Evolutionary conservation across 2,113 vertebrate genomes (phyloP).

Genomic region (Macquaria ambigua): DNA sequence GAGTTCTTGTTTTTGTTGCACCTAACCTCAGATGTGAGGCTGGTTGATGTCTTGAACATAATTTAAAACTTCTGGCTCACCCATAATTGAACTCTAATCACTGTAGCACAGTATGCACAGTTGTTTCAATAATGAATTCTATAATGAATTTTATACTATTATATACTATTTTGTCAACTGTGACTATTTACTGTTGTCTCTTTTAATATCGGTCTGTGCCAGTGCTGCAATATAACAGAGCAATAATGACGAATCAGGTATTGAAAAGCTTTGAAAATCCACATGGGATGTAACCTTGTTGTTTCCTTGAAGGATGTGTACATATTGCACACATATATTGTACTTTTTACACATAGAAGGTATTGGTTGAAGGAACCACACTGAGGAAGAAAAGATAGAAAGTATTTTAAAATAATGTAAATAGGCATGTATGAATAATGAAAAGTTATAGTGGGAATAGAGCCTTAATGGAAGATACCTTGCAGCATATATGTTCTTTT

Average conservation of each 20-base stretch:
- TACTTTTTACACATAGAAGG: background rate
- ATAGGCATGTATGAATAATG: slow-evolving; percentile 47
- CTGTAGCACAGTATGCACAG: background rate
- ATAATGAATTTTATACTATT: too few species aligned
- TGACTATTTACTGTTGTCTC: background rate
- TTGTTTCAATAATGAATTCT: background rate
- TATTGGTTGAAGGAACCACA: slow-evolving; percentile 8
- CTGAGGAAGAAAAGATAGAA: slow-evolving; percentile 12
- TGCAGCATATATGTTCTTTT: slow-evolving; percentile 1
- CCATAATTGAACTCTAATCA: slow-evolving; percentile 3
- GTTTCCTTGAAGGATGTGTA: slow-evolving; percentile 45
- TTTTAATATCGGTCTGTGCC: background rate
- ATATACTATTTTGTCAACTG: slow-evolving; percentile 9
- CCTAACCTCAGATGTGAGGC: background rate
- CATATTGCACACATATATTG: background rate
- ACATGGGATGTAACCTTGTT: slow-evolving; percentile 44
- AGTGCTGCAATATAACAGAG: background rate
- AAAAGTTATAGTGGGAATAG: slow-evolving; percentile 22
- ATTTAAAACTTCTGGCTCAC: slow-evolving; percentile 13
- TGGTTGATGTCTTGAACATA: slow-evolving; percentile 11
- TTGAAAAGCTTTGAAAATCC: slow-evolving; percentile 24
- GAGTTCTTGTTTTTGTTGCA: slow-evolving; percentile 49
- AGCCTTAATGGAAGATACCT: slow-evolving; percentile 20
- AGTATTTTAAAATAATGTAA: slow-evolving; percentile 13
- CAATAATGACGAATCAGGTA: background rate